phyloP scores from a whole-genome alignment of 2,113 vertebrate genomes.

The Steatornis caripensis region DNA sequence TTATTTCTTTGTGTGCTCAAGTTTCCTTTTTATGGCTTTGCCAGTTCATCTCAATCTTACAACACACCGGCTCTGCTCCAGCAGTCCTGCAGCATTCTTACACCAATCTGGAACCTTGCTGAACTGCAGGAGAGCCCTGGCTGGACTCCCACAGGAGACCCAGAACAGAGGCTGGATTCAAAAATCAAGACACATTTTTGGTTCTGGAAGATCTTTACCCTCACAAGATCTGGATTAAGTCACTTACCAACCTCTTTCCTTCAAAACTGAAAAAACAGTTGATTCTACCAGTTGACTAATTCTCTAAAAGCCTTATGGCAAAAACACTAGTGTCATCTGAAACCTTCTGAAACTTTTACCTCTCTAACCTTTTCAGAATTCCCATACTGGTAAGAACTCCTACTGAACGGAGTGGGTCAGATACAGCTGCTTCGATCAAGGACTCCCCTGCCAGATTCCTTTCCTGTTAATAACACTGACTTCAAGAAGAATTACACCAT shows the following conservation, averaged over 20 bases:
- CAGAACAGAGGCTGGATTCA: background rate
- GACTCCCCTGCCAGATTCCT: background rate
- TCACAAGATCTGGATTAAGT: background rate
- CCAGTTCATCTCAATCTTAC: background rate
- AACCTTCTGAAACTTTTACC: background rate
- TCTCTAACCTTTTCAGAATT: background rate
- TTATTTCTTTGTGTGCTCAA: background rate
- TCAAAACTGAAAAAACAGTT: background rate
- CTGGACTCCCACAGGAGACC: too few species aligned
- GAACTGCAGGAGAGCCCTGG: background rate
- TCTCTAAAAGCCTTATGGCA: background rate
- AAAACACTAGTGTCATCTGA: background rate
- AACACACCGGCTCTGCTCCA: background rate
- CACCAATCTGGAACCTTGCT: background rate
- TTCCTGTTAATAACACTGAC: background rate
- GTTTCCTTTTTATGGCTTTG: background rate
- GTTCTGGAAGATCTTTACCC: background rate
- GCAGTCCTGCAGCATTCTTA: background rate
- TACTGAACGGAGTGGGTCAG: background rate
- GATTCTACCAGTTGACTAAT: background rate
- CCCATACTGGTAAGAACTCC: background rate
- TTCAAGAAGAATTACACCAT: background rate
- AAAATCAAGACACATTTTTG: background rate
- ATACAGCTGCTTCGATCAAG: background rate
- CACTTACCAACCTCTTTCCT: background rate